A percentile compares a stretch with the other conserved stretches of the same genome.
Evolutionary conservation across 2,888 invertebrate genomes (phyloP).

Genomic region (Cheilosia impressa): DNA sequence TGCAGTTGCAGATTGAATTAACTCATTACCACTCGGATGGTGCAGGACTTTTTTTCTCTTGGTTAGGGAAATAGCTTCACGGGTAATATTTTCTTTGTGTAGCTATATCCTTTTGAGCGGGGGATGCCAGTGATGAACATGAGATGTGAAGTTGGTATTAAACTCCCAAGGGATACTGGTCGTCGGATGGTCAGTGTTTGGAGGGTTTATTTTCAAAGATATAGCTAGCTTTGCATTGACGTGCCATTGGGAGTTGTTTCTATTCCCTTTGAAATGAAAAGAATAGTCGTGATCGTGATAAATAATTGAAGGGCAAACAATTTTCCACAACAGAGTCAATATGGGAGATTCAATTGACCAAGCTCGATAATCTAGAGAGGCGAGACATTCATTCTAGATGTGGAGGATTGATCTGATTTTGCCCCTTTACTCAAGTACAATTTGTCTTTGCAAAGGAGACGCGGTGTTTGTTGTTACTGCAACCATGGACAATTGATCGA

Average conservation of each 20-base stretch:
- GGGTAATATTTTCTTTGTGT: conserved; percentile 17
- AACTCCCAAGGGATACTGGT: conserved; percentile 46
- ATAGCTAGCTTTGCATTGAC: conserved; percentile 4
- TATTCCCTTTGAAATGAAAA: conserved; percentile 11
- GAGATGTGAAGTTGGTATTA: conserved; percentile 6
- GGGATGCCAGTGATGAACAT: conserved; percentile 12
- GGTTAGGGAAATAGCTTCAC: conserved; percentile 11
- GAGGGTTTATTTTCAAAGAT: conserved; percentile 33
- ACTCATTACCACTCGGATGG: conserved; percentile 53
- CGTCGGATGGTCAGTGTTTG: conserved; percentile 15
- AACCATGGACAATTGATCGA: too few relatives aligned
- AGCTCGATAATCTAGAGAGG: background rate
- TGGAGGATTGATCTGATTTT: background rate
- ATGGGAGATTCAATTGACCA: conserved; percentile 8
- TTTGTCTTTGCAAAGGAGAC: too few relatives aligned
- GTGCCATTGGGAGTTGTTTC: conserved; percentile 39
- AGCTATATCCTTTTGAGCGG: background rate
- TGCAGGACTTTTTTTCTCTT: conserved; percentile 9
- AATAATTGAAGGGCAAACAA: conserved; percentile 51
- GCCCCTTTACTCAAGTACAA: background rate
- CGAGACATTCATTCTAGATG: background rate
- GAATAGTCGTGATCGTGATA: conserved; percentile 19
- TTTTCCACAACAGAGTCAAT: conserved; percentile 6
- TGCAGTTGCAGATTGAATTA: conserved; percentile 67
- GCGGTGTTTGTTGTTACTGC: too few relatives aligned